Conservation (phyloP, 2,888 invertebrate genomes). For the Rotaria macrura region DNA sequence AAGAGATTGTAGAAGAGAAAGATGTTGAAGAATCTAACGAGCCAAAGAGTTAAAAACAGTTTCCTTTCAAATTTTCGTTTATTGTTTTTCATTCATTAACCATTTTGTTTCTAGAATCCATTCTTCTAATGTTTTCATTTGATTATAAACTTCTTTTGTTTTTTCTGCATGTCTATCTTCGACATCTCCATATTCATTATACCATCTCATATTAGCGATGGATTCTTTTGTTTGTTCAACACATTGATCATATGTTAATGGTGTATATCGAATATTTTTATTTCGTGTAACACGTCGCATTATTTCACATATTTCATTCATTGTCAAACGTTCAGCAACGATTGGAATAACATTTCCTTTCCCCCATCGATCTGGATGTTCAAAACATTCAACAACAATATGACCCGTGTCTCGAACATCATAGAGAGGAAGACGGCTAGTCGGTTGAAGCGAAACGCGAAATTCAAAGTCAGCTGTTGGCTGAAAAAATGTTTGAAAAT, state of each 20-base stretch:
- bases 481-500: constrained; percentile 19
- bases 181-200: neutral
- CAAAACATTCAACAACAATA: neutral
- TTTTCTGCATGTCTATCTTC: neutral
- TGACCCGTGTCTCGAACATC: neutral
- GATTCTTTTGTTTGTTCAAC: neutral
- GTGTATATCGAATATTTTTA: neutral
- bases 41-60: neutral
- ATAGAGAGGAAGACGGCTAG: neutral
- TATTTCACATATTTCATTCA: constrained; percentile 1
- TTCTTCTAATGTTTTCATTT: constrained; percentile 19
- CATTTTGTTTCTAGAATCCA: constrained; percentile 3
- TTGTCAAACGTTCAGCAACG: neutral
- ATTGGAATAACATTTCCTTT: neutral
- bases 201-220: neutral
- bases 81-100: neutral
- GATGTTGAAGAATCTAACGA: neutral
- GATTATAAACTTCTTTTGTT: neutral
- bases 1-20: neutral
- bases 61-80: neutral
- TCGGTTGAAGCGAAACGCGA: neutral
- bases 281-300: neutral
- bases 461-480: neutral
- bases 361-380: neutral
- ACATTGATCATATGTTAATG: constrained; percentile 4